Conservation (phyloP, 2,113 vertebrate genomes). For the Lepus timidus region DNA sequence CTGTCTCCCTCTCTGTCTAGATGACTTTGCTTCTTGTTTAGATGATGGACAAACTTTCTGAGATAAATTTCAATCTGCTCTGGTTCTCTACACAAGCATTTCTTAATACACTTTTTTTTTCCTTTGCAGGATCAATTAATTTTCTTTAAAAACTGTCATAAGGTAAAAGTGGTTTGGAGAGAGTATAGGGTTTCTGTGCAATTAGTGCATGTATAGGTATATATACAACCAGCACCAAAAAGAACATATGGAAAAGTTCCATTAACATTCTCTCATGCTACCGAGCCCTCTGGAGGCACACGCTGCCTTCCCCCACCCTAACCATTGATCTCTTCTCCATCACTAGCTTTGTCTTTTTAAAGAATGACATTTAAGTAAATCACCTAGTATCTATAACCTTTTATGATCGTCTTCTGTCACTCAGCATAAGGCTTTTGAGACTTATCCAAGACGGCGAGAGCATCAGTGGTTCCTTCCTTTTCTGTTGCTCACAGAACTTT, state of each 20-base stretch:
- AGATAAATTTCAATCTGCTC: not conserved
- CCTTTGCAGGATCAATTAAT: not conserved
- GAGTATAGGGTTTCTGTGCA: not conserved
- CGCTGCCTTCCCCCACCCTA: not conserved
- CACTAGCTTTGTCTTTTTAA: not conserved
- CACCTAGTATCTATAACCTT: not conserved
- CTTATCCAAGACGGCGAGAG: not conserved
- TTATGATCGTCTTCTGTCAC: not conserved
- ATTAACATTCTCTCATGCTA: no score
- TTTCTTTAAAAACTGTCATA: not conserved
- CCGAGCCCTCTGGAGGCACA: no score
- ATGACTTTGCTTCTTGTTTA: not conserved
- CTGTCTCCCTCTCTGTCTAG: not conserved
- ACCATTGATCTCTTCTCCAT: not conserved
- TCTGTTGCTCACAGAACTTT: not conserved
- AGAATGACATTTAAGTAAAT: not conserved
- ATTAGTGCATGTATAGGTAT: not conserved
- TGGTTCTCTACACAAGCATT: conserved; percentile 3
- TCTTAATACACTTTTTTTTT: not conserved
- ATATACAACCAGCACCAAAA: not conserved
- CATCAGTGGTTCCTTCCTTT: not conserved
- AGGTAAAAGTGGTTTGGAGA: not conserved
- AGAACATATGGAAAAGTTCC: not conserved
- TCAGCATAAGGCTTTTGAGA: not conserved
- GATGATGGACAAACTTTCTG: not conserved